Base-by-base conservation (phyloP, 2,888 invertebrate genomes). In the Tanypteryx hageni region DNA sequence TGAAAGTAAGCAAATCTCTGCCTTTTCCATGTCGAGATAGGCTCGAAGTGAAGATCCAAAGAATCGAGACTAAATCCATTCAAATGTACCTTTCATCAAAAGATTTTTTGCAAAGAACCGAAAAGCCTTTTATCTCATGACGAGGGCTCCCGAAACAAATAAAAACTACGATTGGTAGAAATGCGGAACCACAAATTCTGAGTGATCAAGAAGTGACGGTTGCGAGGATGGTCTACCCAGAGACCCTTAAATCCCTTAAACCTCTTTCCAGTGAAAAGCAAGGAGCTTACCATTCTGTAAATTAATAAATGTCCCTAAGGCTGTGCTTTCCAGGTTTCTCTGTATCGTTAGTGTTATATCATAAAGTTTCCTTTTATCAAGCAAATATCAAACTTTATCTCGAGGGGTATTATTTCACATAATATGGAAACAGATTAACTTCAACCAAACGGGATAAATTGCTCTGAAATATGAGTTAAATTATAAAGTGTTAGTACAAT, bases 261-360 rank as follows among this genome's bases (percentile, higher is more conserved):
- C 83, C 83, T 83, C 83, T 83, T 83, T 83, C 18, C 56, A 56
- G 16, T 14, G 83, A 83, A 57, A 31, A 57, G 44, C 56, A 83
- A 83, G 83, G 56, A 83, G 83, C 83, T 27, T 83, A 18, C 44
- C 31, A 16, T 44, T 82, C 44, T 82, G 31, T 44, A 57, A 83
- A 83, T 83, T 83, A 83, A 83, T 83, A 83, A 83, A 83, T 44
- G 83, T 44, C 83, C 56, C 10, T n/a, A 83, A 83, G 16, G 83
- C 44, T 83, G 44, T 56, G 83, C 44, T 82, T 31, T 82, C 44
- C 16, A 68, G 68, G 68, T 68, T 68, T 22, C 5, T 44, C 44
- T 44, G 44, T 44, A 5, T 44, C 44, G 44, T 44, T 44, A 44
- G 44, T 44, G 44, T 44, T 44, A 44, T 44, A 44, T 44, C 44